Evolutionary conservation across 2,113 vertebrate genomes (phyloP), one percentile per base, ranked within the genome.

Genomic region (Stercorarius parasiticus): DNA sequence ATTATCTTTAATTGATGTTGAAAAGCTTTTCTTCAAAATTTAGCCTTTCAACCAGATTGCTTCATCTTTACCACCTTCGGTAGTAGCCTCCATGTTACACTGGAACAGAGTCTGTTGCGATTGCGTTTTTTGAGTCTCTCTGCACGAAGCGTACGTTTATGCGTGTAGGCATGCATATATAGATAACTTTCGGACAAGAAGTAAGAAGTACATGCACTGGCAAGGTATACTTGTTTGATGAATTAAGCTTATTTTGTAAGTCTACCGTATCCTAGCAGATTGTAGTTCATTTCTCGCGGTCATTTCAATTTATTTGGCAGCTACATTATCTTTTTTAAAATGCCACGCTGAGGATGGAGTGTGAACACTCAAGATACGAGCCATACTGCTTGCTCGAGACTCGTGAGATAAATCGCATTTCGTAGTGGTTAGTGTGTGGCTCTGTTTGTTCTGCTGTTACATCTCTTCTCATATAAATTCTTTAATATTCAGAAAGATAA

Each of bases 131-230:
- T 10, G 73, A 26, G 11, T 38, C 26, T 45, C 20, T 77, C 56
- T 3, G 34, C 61, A 2, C 3, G 23, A 14, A 7, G 27, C 0
- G 1, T 6, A 1, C 11, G 0, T 30, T 27, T 16, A 7, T 20
- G 42, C 15, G n/a, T 25, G 43, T 14, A 30, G 34, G 34, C 15
- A 2, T 5, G 53, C 12, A 1, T 4, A 15, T 8, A 8, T 40
- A 7, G 36, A 3, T 2, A 11, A 42, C 11, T 22, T n/a, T 5
- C 2, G 56, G 5, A 32, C 5, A 29, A 61, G 76, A 22, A 65
- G 50, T 5, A 34, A 36, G 49, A 5, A 4, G 50, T 3, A 15
- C 71, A 64, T 27, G 82, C 71, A 6, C 58, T 81, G 65, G 72
- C 67, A 29, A 17, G 74, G 55, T 36, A n/a, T 22, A 27, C 76